These are phyloP conservation scores for Perca fluviatilis DNA, from an alignment of 2,113 vertebrate species.

Conservation along the genomic window DNA sequence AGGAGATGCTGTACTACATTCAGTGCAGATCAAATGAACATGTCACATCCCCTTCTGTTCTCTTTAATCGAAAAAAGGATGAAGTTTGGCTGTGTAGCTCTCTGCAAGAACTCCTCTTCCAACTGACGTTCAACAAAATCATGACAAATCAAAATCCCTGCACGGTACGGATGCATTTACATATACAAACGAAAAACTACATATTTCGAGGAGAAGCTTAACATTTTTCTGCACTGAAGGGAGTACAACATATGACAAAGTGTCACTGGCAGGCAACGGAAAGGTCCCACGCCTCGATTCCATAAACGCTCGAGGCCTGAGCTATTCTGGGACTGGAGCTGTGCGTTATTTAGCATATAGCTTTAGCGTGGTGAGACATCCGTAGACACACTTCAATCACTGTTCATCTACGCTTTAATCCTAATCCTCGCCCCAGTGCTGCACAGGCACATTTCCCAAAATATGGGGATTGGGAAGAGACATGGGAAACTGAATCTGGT, in stretches of 20 bases:
- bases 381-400: constrained; percentile 57
- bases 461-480: constrained; percentile 27
- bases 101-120: neutral
- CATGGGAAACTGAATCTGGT: neutral
- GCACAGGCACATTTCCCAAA: constrained; percentile 42
- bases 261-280: constrained; percentile 29
- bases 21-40: constrained; percentile 31
- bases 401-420: constrained; percentile 40
- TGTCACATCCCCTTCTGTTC: constrained; percentile 26
- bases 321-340: constrained; percentile 45
- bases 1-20: neutral
- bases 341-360: constrained; percentile 28
- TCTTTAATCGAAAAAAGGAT: constrained; percentile 16
- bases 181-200: neutral
- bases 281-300: constrained; percentile 27
- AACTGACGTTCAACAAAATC: neutral
- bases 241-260: constrained; percentile 6
- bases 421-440: constrained; percentile 40
- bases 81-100: constrained; percentile 9
- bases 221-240: neutral
- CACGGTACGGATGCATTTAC: neutral
- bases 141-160: constrained; percentile 5
- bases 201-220: neutral
- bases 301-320: constrained; percentile 21
- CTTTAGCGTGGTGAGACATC: constrained; percentile 39